Conservation (phyloP, 1,140 invertebrate species). For the Phocides pigmalion region DNA sequence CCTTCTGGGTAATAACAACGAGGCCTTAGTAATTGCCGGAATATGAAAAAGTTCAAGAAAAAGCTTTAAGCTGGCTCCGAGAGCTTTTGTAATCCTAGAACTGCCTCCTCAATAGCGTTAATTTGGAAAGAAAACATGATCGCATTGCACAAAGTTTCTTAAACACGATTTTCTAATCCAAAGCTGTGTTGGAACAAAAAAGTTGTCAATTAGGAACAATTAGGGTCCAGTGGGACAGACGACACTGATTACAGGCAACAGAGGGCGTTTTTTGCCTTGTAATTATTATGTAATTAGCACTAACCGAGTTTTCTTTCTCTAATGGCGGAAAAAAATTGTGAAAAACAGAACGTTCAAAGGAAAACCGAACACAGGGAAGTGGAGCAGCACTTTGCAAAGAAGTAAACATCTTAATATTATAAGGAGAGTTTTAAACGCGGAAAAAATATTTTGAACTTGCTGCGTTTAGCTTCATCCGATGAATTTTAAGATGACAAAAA, state of each 20-base stretch:
- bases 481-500: too few species aligned
- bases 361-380: constrained; percentile 8
- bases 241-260: constrained; percentile 37
- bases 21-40: background rate
- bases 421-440: background rate
- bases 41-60: background rate
- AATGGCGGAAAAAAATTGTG: constrained; percentile 29
- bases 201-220: constrained; percentile 43
- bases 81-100: constrained; percentile 5
- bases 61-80: background rate
- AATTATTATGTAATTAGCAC: constrained; percentile 45
- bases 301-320: constrained; percentile 29
- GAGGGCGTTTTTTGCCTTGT: constrained; percentile 37
- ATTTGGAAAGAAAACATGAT: constrained; percentile 28
- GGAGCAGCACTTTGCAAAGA: constrained; percentile 13
- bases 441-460: background rate
- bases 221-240: constrained; percentile 32
- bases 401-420: constrained; percentile 15
- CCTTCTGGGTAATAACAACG: background rate
- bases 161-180: constrained; percentile 33
- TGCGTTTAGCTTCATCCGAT: too few species aligned
- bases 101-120: constrained; percentile 8
- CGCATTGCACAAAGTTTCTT: constrained; percentile 23
- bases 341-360: constrained; percentile 36
- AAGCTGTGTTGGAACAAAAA: constrained; percentile 29